Evolutionary conservation across 2,888 invertebrate genomes (phyloP), one percentile per base, ranked within the genome.

Genomic region (Eupithecia abbreviata): DNA sequence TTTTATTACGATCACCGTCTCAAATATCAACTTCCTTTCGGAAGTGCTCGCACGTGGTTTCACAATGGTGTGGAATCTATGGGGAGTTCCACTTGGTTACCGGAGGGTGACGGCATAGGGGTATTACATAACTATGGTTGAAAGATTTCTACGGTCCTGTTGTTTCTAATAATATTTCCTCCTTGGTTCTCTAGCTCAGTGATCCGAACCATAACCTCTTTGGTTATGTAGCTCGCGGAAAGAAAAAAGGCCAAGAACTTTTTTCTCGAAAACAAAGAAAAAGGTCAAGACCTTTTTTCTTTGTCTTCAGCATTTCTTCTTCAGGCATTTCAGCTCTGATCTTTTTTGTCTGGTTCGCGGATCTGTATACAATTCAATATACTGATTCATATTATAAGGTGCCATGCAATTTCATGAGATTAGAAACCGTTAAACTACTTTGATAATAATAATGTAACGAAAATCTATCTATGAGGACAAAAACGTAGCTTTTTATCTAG

Each of bases 11-110:
- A 84, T 78, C 70, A 69, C 72, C 51, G 68, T 70, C 77, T 67
- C 65, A 7, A 45, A 77, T 77, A 71, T 75, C 75, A 67, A 68
- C 67, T 77, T 77, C 77, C 78, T 75, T 74, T 68, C 71, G 71
- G 15, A 77, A 75, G 79, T 76, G 75, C 43, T 51, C 80, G 79
- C 89, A 89, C 88, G 88, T 88, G 88, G 84, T 80, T 67, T 9
- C 68, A 85, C 82, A 83, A 84, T 85, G 79, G 81, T 71, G 69
- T 62, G 13, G 45, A 45, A 41, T 18, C 30, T 73, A 71, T 77
- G 70, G 77, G 77, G 77, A 77, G 79, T 76, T 75, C 82, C 84
- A 78, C 79, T 79, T 78, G 71, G 15, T 7, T 77, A 77, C 72
- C 77, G 47, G 77, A 79, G 77, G 77, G 77, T 75, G 73, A 72